Percentiles rank a stretch among this genome's conserved stretches.
phyloP scores from a whole-genome alignment of 2,888 invertebrate species.

The Meteorus cinctellus region DNA sequence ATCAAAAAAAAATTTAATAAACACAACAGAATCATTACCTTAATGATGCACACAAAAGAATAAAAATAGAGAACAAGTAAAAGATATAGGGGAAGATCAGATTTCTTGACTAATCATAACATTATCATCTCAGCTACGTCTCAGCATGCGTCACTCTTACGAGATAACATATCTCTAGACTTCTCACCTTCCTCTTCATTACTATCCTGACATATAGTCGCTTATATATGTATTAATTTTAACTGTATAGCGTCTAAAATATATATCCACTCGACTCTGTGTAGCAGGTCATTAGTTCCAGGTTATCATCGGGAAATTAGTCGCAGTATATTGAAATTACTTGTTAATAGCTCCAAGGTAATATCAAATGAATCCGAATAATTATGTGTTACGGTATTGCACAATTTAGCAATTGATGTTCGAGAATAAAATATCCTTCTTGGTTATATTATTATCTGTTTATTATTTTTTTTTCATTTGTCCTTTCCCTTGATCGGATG shows the following conservation, averaged over 20 bases:
- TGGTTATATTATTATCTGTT: not conserved
- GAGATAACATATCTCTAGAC: not conserved
- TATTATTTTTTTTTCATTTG: not conserved
- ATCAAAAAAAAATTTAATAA: not conserved
- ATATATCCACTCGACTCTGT: not conserved
- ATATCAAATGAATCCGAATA: not conserved
- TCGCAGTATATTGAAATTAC: slow-evolving; percentile 20
- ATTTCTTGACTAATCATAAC: not conserved
- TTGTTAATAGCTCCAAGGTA: slow-evolving; percentile 2
- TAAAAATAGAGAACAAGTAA: not conserved
- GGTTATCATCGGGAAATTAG: slow-evolving; percentile 20
- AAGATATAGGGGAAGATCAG: not conserved
- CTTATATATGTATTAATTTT: not conserved
- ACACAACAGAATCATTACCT: not conserved
- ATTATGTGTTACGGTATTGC: not conserved
- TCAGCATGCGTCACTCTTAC: not conserved
- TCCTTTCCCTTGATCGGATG: no score
- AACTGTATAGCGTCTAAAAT: not conserved
- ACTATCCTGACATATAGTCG: not conserved
- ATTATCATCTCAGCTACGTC: not conserved
- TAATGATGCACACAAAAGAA: not conserved
- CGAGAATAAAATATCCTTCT: not conserved
- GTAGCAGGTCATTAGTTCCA: slow-evolving; percentile 8
- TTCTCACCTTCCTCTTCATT: not conserved
- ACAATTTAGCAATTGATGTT: not conserved